A percentile compares a stretch with the other conserved stretches of the same genome.
phyloP scores from a whole-genome alignment of 64 coral and sea anemone genomes.

The Dendronephthya gigantea region DNA sequence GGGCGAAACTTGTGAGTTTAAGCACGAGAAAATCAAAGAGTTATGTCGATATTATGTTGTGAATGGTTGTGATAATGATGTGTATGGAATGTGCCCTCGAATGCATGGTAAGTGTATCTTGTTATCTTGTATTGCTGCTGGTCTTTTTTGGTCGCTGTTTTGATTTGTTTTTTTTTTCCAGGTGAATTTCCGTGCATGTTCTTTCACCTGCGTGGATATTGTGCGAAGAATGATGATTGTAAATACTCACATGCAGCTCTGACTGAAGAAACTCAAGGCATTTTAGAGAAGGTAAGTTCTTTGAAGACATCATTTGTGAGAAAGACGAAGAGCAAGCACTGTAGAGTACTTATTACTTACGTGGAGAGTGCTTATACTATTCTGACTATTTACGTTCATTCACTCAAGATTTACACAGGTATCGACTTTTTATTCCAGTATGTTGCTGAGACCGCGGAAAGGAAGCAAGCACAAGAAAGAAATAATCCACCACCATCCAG shows the following conservation, averaged over 20 bases:
- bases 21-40: slow-evolving; percentile 61
- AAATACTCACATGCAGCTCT: slow-evolving; percentile 70
- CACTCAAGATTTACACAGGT: too few species aligned
- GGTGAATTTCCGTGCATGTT: slow-evolving; percentile 74
- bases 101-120: slow-evolving; percentile 71
- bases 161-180: slow-evolving; percentile 39
- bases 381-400: too few species aligned
- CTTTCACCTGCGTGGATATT: slow-evolving; percentile 39
- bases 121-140: not conserved
- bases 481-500: not conserved
- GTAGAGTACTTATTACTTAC: too few species aligned
- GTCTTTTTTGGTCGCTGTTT: not conserved
- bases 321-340: too few species aligned
- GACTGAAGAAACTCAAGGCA: slow-evolving; percentile 39
- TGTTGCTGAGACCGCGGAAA: not conserved
- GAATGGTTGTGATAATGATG: slow-evolving; percentile 42
- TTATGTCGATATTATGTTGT: slow-evolving; percentile 62
- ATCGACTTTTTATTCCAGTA: not conserved
- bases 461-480: not conserved
- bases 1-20: slow-evolving; percentile 59
- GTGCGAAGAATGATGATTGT: slow-evolving; percentile 33
- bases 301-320: too few species aligned
- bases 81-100: slow-evolving; percentile 41
- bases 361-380: too few species aligned
- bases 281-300: slow-evolving; percentile 52